Base-by-base conservation (phyloP, 2,797 vertebrate species). In the Fistularia commersonii region DNA sequence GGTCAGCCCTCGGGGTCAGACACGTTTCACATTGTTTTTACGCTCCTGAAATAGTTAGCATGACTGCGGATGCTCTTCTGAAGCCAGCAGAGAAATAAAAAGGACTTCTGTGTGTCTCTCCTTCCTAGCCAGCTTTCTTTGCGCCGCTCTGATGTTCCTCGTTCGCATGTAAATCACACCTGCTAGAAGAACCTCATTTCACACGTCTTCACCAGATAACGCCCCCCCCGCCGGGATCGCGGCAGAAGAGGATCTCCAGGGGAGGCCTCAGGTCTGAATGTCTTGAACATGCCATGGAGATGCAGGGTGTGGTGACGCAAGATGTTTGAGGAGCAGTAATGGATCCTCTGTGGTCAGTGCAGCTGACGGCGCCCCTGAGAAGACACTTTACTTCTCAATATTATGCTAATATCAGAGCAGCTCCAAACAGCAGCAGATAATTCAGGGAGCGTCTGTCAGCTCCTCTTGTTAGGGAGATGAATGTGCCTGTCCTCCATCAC, bases 121-220 rank as follows among this genome's bases (percentile, higher is more conserved):
- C 14, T 68, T 45, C 46, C 53, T 71, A 80, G 56, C 85, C 81
- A 86, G 84, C 70, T 87, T 87, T 78, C 70, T 45, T 10, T 60
- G 38, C 23, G 53, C 62, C 60, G 63, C 53, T 37, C 4, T 39
- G 52, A 76, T 61, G 69, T 51, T 65, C 53, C 55, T 58, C 66
- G 70, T 79, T 73, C 52, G n/a, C n/a, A n/a, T n/a, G n/a, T n/a
- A n/a, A n/a, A n/a, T n/a, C n/a, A n/a, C n/a, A n/a, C n/a, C n/a
- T n/a, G n/a, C n/a, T n/a, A n/a, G n/a, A 67, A 80, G 9, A 81
- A 65, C 54, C 44, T 41, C 58, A 56, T 82, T 84, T 85, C 80
- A 77, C 84, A 76, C 84, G 83, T 83, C 86, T 83, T 85, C 80
- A 84, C 80, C n/a, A n/a, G n/a, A n/a, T n/a, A n/a, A n/a, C n/a